Evolutionary conservation across 1,140 invertebrate genomes (phyloP), one percentile per base, ranked within the genome.

Genomic region (Calosoma granatense): DNA sequence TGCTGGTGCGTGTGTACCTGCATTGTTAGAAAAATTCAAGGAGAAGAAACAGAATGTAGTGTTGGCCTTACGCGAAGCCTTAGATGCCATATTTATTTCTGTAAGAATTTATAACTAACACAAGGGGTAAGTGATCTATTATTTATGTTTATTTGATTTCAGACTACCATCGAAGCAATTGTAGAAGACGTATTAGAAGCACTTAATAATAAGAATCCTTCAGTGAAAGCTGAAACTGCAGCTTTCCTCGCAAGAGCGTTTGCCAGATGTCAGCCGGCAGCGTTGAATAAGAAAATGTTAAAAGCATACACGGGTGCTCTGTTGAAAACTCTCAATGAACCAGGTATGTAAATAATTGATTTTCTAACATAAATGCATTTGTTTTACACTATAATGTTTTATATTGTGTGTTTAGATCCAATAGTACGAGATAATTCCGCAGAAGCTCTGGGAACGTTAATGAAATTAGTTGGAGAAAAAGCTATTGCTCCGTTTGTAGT

Each of bases 11-110:
- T 88, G 89, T 65, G 75, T 97, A 6, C 80, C 89, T 1, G 81
- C 84, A 0, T 78, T 95, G 20, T 71, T 98, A 6, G 94, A 97
- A 64, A 98, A 98, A 76, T 98, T 99, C 67, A 96, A 95, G 67
- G 97, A 99, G 72, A 98, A 97, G 76, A 99, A 99, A 67, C 78
- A 84, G 30, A 92, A 85, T 70, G 94, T 97, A 51, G 92, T 98
- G 0, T 67, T 78, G 23, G 84, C 87, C 1, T 74, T 98, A 15
- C 74, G 90, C 30, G 94, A 98, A 61, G 90, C 92, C n/a, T 87
- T 92, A 23, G 96, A 99, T 76, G 90, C 91, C 6, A 83, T 93
- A 58, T 97, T 86, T 74, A 74, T 80, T 11, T 83, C 84, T 58
- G 87, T 91, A 71, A 82, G 80, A 80, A 59, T 36, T 59, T 43